Evolutionary conservation across 1,140 invertebrate genomes (phyloP), one percentile per base, ranked within the genome.

Genomic region (Pseudachorutes palmiensis): DNA sequence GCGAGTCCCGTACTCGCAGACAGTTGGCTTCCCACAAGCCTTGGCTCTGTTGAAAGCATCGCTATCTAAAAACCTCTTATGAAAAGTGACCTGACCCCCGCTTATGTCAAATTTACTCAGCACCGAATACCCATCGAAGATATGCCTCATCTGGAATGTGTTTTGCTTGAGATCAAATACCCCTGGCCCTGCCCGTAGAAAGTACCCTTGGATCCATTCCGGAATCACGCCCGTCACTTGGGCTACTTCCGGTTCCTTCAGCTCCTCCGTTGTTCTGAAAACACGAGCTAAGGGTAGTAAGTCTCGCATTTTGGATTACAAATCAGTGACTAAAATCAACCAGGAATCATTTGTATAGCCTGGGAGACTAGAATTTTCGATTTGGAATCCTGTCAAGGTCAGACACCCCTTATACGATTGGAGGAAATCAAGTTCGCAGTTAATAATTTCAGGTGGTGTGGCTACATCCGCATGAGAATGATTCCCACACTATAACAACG

Each of bases 1-100:
- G 48, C 74, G 76, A 0, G 80, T 81, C 3, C 78, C 80, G 66
- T 79, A 81, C 71, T 81, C 80, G 2, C 77, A 78, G 65, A 74
- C 41, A 26, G 65, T 75, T 1, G 78, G 78, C 41, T 76, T 74
- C 22, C 76, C 70, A 26, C 74, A 71, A 5, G 61, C 30, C 19
- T 70, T 74, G 22, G 78, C 78, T 70, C 78, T 77, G 32, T 75
- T 76, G 70, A 77, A 80, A 2, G 79, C 76, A 36, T 79, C 76
- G 1, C 78, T 79, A 29, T 76, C 64, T 9, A 81, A 63, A 68
- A 75, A 79, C 22, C 74, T 74, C n/a, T 77, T 76, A 32, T 70
- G 68, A 49, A 77, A 79, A 19, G 45, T 71, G 26, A 74, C 74
- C 22, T 74, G 72, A 29, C 75, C 76, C 45, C 76, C 66, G 26